Base-by-base conservation (phyloP, 1,140 invertebrate genomes). In the Orussus abietinus region DNA sequence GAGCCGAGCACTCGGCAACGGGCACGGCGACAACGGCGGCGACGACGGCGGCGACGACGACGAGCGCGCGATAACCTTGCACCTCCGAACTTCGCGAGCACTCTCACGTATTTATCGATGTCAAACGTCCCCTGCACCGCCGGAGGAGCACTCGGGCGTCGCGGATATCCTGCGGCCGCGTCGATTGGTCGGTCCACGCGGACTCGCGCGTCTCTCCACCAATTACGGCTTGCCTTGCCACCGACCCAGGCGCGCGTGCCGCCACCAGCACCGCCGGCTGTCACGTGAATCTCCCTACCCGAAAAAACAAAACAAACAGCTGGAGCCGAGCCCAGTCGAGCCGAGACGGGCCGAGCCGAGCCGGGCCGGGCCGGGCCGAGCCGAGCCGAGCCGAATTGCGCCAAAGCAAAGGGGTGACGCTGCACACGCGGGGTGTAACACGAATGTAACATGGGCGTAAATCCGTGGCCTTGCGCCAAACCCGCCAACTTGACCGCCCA, bases 21-120 rank as follows among this genome's bases (percentile, higher is more conserved):
- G 43, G 47, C 40, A 47, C 34, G 46, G 39, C 39, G 35, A 55
- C 56, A 53, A 36, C 47, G 22, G 37, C 45, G 22, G 30, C 39
- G 40, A 32, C 5, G 21, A 21, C 5, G 22, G 47, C 41, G 39
- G 36, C 37, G 49, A 51, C 29, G 41, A 48, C 55, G 51, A 55
- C 49, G 57, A 53, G 52, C 55, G 52, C 58, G 52, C 56, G 53
- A 64, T 52, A 58, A 56, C 51, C 48, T 57, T 45, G 50, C 53
- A 63, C 53, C 55, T 65, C 62, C 57, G 49, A 60, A 58, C 59
- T 62, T 63, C 57, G 60, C 64, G 55, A 68, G 56, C 55, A 66
- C 64, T 64, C 66, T 64, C 65, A 69, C 64, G 64, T 63, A 62
- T 67, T 70, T 69, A 69, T 69, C 67, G 64, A 70, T 68, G 64